Evolutionary conservation across 2,797 vertebrate genomes (phyloP).

Genomic region (Hydrophis major): DNA sequence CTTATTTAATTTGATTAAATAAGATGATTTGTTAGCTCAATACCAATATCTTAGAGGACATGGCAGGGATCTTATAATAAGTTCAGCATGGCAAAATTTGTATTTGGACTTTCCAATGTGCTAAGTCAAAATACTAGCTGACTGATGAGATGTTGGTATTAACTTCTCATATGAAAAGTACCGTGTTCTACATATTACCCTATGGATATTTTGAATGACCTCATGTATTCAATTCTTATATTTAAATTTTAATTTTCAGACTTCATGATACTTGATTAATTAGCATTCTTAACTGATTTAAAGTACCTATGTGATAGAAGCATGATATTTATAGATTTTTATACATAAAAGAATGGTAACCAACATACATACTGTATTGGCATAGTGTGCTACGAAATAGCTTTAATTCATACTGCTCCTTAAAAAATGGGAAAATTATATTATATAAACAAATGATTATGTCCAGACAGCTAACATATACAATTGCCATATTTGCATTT

Average conservation of each 20-base stretch:
- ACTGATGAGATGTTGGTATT: background rate
- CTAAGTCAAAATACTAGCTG: background rate
- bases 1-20: background rate
- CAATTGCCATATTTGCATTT: slow-evolving; percentile 22
- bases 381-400: background rate
- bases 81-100: background rate
- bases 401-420: background rate
- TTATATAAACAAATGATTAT: background rate
- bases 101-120: background rate
- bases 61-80: background rate
- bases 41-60: background rate
- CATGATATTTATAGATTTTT: background rate
- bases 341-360: background rate
- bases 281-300: background rate
- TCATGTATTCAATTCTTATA: background rate
- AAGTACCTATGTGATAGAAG: background rate
- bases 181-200: background rate
- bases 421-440: background rate
- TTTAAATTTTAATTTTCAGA: background rate
- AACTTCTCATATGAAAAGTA: background rate
- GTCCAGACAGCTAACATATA: background rate
- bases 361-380: background rate
- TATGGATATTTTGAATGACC: background rate
- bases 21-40: background rate
- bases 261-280: background rate